Evolutionary conservation across 2,888 invertebrate genomes (phyloP).

Genomic region (Ischnura elegans): DNA sequence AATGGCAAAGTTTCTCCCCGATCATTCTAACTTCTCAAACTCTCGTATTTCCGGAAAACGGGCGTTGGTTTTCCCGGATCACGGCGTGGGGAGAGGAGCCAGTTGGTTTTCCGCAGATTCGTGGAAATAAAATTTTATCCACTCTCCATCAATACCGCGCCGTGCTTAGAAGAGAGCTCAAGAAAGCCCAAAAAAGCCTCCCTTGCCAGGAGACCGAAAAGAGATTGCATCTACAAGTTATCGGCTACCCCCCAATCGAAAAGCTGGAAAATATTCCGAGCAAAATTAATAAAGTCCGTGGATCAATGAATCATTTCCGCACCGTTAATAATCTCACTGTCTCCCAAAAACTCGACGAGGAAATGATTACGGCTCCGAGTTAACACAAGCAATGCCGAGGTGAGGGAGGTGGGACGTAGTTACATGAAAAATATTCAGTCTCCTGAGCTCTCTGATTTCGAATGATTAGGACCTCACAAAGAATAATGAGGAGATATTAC

Average conservation of each 20-base stretch:
- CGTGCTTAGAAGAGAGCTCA: not conserved
- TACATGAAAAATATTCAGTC: not conserved
- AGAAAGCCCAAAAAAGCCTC: not conserved
- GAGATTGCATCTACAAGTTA: constrained; percentile 31
- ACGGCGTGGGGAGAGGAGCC: not conserved
- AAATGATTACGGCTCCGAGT: not conserved
- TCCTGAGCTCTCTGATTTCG: constrained; percentile 18
- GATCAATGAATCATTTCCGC: constrained; percentile 19
- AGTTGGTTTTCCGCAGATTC: not conserved
- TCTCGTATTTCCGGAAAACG: not conserved
- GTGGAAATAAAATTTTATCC: not conserved
- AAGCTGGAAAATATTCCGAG: not conserved
- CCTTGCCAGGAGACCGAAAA: not conserved
- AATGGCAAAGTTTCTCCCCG: not conserved
- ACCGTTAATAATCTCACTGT: not conserved
- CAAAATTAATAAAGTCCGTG: not conserved
- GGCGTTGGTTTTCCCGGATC: not conserved
- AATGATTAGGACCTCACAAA: not conserved
- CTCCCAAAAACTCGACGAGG: not conserved
- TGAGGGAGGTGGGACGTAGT: not conserved
- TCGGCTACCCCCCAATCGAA: not conserved
- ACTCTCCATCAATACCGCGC: not conserved
- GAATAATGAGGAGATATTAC: not conserved
- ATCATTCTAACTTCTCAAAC: not conserved
- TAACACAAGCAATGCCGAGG: not conserved